Evolutionary conservation across 2,113 vertebrate species (phyloP).

Genomic region (Muscicapa adusta): DNA sequence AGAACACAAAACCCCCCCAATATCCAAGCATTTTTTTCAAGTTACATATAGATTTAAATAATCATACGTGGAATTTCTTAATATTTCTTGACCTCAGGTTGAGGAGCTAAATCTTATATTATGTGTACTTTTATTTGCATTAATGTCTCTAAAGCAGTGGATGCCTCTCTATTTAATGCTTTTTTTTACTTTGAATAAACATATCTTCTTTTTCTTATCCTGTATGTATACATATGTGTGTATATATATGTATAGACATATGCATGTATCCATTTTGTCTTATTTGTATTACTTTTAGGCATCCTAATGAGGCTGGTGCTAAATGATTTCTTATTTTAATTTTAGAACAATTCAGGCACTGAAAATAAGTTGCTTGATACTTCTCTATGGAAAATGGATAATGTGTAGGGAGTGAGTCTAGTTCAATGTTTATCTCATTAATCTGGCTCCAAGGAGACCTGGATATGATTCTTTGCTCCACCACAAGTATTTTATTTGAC

Average conservation of each 20-base stretch:
- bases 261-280: not conserved
- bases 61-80: not conserved
- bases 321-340: not conserved
- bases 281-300: not conserved
- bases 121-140: not conserved
- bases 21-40: not conserved
- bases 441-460: constrained; percentile 1
- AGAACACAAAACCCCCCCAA: not conserved
- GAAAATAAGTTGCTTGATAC: not conserved
- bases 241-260: not conserved
- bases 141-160: not conserved
- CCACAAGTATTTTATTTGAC: not conserved
- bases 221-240: accelerated
- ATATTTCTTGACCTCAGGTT: not conserved
- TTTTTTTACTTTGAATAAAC: not conserved
- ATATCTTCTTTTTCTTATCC: not conserved
- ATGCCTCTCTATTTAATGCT: not conserved
- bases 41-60: not conserved
- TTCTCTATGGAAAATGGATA: not conserved
- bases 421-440: constrained; percentile 5
- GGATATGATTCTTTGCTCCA: not conserved
- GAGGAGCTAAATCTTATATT: not conserved
- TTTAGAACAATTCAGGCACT: not conserved
- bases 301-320: not conserved
- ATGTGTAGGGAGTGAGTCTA: not conserved